These are phyloP conservation scores for Hipparchia semele DNA, from an alignment of 2,888 invertebrate genomes.

Conservation along the genomic window DNA sequence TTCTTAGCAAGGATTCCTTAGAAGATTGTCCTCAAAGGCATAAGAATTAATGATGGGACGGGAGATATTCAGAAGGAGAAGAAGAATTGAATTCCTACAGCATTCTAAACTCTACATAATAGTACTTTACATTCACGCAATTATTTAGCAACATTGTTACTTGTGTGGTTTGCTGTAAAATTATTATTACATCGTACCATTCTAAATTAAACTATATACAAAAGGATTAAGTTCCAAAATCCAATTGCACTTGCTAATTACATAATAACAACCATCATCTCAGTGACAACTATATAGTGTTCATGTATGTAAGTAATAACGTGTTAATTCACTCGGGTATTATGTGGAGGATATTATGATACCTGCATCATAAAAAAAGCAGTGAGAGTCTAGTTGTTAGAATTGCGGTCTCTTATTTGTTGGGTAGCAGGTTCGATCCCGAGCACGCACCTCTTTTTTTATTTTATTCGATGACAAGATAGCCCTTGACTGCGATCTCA, in stretches of 20 bases:
- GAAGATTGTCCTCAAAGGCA: too few species aligned
- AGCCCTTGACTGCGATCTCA: too few species aligned
- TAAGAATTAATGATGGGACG: too few species aligned
- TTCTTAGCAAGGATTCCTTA: too few species aligned
- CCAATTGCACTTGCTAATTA: not conserved
- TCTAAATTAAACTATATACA: conserved; percentile 1
- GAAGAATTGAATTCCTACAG: not conserved
- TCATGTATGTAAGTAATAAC: conserved; percentile 20
- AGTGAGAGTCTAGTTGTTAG: too few species aligned
- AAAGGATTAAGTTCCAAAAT: conserved; percentile 1
- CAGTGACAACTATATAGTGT: conserved; percentile 11
- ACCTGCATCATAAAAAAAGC: not conserved
- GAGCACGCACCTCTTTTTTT: too few species aligned
- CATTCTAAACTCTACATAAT: not conserved
- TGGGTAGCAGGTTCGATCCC: too few species aligned
- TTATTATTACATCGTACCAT: not conserved
- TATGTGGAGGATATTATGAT: conserved; percentile 17
- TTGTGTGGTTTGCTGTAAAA: conserved; percentile 14
- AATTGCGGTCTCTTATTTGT: too few species aligned
- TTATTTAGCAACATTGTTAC: conserved; percentile 18
- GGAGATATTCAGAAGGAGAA: too few species aligned
- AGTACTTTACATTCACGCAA: not conserved
- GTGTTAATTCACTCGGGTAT: conserved; percentile 28
- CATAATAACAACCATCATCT: conserved; percentile 19
- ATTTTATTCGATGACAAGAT: too few species aligned